A percentile compares a stretch with the other conserved stretches of the same genome.
Evolutionary conservation across 1,140 invertebrate species (phyloP).

Genomic region (Triops cancriformis): DNA sequence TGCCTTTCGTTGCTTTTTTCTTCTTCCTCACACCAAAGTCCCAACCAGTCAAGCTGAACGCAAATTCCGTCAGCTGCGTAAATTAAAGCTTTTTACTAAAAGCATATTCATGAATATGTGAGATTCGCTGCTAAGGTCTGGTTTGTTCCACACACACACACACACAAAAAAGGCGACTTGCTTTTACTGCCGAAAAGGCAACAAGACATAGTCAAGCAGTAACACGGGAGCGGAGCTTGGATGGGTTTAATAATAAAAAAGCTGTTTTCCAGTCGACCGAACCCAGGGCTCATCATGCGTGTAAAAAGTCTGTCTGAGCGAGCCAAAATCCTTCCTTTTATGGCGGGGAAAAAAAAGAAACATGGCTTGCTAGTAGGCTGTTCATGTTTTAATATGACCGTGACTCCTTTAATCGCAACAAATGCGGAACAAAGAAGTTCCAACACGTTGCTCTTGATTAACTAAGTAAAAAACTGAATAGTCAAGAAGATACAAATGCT

Average conservation of each 20-base stretch:
- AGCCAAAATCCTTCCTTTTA: neutral
- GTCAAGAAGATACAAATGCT: no score
- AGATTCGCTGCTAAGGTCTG: neutral
- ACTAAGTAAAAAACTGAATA: no score
- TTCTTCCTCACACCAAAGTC: neutral
- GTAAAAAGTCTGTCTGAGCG: neutral
- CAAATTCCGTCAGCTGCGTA: neutral
- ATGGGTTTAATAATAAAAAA: slow-evolving; percentile 2
- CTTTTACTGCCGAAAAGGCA: neutral
- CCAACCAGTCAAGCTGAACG: neutral
- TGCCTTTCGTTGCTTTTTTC: neutral
- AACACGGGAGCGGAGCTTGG: neutral
- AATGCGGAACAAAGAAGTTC: no score
- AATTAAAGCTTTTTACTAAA: slow-evolving; percentile 3
- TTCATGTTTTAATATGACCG: no score
- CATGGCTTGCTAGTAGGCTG: neutral
- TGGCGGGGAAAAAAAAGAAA: neutral
- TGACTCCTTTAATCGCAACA: no score
- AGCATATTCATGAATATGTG: slow-evolving; percentile 2
- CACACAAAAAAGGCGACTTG: neutral
- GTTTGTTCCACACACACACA: neutral
- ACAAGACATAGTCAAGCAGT: neutral
- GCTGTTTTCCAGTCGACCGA: neutral
- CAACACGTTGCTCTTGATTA: no score
- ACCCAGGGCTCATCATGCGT: neutral